Base-by-base conservation (phyloP, 1,140 invertebrate species). In the honey bee (Apis mellifera) region DNA sequence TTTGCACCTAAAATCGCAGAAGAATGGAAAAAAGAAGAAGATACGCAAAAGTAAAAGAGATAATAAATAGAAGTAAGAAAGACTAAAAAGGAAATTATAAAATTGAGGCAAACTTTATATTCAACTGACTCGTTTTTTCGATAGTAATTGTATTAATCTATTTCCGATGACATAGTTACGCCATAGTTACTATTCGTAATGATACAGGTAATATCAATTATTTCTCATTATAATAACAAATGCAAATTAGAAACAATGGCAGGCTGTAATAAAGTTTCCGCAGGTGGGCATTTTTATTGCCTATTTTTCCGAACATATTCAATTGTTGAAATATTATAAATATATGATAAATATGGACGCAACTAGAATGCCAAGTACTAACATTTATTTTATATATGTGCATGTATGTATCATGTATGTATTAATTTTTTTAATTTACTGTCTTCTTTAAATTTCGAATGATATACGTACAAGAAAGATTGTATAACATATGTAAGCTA, bases 171-270 rank as follows among this genome's bases (percentile, higher is more conserved):
- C 26, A 60, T 26, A 32, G 60, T 62, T 68, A n/a, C 32, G 77
- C 60, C 26, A 69, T 70, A 65, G 19, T 66, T 60, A 78, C 60
- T 90, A 85, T 90, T 91, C 90, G 89, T 65, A 73, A 76, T 48
- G 54, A 71, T 17, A 65, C 57, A 70, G 19, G 64, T 59, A 78
- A 73, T 90, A 93, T 93, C 92, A 92, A 93, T 93, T 93, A 94
- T 93, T 93, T 85, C 91, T 91, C 93, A 94, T 94, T 93, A 93
- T 91, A 93, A 93, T 93, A 93, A 92, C 91, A 93, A 93, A 93
- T 93, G 92, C 91, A 93, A 93, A 93, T 94, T 90, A 93, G 89
- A 89, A 93, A 88, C 88, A 13, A 15, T 7, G 88, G 87, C 85
- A 89, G 91, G 84, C 83, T 73, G 89, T 87, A 90, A 92, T 92